Percentiles rank a stretch among this genome's conserved stretches.
Conservation (phyloP, 2,888 invertebrate species). For the Standfussiana lucernea region DNA sequence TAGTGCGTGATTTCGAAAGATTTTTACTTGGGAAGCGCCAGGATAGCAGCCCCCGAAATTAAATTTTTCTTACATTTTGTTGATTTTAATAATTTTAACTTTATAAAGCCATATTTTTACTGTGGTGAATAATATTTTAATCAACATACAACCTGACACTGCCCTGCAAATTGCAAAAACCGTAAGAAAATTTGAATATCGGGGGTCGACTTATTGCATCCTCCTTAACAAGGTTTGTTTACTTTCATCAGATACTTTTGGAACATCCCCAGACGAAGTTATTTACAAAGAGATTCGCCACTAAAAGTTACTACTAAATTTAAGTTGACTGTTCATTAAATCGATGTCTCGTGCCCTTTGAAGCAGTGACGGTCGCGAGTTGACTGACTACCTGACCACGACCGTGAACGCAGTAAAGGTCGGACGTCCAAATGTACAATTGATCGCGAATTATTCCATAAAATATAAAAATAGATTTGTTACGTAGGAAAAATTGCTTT, state of each 20-base stretch:
- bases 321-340: conserved; percentile 5
- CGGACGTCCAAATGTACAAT: conserved; percentile 21
- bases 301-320: background rate
- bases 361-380: background rate
- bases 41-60: too few species aligned
- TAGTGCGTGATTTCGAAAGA: background rate
- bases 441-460: conserved; percentile 7
- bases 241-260: background rate
- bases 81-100: too few species aligned
- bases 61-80: too few species aligned
- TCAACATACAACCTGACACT: too few species aligned
- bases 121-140: too few species aligned
- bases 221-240: background rate
- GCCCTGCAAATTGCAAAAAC: too few species aligned
- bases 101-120: too few species aligned
- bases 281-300: background rate
- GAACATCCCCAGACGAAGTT: background rate
- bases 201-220: too few species aligned
- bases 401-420: conserved; percentile 29
- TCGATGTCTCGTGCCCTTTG: conserved; percentile 36
- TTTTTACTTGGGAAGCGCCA: too few species aligned
- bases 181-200: too few species aligned
- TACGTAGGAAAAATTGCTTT: background rate
- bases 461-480: background rate
- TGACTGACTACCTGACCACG: conserved; percentile 20